Percentiles rank a stretch among this genome's conserved stretches.
Evolutionary conservation across 2,888 invertebrate genomes (phyloP).

Genomic region (Cryptus armator): DNA sequence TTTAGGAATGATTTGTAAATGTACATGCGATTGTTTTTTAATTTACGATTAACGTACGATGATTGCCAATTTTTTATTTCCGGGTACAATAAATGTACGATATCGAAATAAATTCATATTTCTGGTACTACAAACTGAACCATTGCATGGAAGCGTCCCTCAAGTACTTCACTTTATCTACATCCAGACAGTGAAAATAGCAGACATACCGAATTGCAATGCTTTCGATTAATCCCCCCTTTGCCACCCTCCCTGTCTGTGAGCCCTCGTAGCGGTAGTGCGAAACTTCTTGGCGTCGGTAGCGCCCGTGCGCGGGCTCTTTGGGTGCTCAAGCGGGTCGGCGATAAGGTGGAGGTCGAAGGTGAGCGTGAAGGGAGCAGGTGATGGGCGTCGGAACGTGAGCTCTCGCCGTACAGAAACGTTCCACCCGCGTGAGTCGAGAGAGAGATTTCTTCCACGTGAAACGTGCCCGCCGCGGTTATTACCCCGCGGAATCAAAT

Average conservation of each 20-base stretch:
- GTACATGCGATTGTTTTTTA: too few relatives aligned
- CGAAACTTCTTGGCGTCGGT: constrained; percentile 41
- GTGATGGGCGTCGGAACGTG: constrained; percentile 58
- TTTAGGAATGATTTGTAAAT: too few relatives aligned
- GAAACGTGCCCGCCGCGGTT: constrained; percentile 77
- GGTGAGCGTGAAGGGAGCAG: constrained; percentile 25
- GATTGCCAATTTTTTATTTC: too few relatives aligned
- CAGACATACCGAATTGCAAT: constrained; percentile 10
- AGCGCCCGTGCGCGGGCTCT: constrained; percentile 13
- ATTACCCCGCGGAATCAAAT: constrained; percentile 80
- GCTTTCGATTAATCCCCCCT: constrained; percentile 43
- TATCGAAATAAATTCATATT: not conserved
- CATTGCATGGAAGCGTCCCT: not conserved
- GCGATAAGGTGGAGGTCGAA: constrained; percentile 50
- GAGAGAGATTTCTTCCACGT: constrained; percentile 72
- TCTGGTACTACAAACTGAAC: not conserved
- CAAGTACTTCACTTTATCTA: not conserved
- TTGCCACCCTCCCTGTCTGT: not conserved
- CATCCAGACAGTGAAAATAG: constrained; percentile 18
- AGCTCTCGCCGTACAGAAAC: not conserved
- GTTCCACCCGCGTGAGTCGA: constrained; percentile 62
- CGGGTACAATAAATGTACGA: too few relatives aligned
- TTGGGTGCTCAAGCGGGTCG: constrained; percentile 35
- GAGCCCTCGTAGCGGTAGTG: constrained; percentile 8
- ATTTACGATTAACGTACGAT: too few relatives aligned